Evolutionary conservation across 2,113 vertebrate species (phyloP).

Genomic region (Albula glossodonta): DNA sequence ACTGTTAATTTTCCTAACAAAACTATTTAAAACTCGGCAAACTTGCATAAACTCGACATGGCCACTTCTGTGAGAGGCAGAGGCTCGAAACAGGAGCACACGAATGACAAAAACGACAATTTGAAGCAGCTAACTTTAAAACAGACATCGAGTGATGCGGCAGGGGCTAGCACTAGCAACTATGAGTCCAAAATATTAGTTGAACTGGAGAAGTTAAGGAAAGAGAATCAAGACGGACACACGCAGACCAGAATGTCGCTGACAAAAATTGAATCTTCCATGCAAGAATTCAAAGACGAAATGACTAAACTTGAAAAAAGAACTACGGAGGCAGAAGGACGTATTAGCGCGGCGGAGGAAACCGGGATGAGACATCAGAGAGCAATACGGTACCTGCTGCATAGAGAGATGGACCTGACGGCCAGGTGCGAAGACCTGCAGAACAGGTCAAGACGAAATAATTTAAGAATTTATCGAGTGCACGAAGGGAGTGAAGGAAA

Average conservation of each 20-base stretch:
- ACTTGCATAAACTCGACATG: neutral
- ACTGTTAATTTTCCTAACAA: neutral
- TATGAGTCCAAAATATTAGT: neutral
- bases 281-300: conserved; percentile 13
- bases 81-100: conserved; percentile 1
- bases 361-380: conserved; percentile 1
- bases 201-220: conserved; percentile 5
- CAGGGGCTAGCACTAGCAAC: neutral
- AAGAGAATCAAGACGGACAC: conserved; percentile 6
- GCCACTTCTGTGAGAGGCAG: neutral
- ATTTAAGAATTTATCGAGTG: neutral
- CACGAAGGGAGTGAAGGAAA: neutral
- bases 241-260: neutral
- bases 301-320: conserved; percentile 15
- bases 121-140: neutral
- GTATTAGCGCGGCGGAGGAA: neutral
- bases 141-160: neutral
- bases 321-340: neutral
- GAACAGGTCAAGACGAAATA: neutral
- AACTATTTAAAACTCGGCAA: neutral
- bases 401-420: conserved; percentile 6
- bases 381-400: neutral
- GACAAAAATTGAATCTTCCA: neutral
- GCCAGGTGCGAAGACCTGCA: neutral
- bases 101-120: neutral